phyloP scores from a whole-genome alignment of 2,888 invertebrate genomes.

The Noctua pronuba region DNA sequence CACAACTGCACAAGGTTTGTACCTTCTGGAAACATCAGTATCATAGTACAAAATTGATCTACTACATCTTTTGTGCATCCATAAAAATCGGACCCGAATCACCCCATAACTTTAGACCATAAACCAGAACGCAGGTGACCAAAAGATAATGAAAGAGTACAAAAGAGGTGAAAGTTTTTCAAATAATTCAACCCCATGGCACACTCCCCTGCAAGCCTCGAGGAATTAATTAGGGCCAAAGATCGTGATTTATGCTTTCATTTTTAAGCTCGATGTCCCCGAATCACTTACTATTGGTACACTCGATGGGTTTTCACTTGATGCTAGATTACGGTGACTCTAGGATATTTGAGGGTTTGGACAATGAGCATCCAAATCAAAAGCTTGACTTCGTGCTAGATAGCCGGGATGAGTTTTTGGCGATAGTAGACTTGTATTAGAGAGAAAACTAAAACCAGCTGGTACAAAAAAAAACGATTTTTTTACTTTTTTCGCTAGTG shows the following conservation, averaged over 20 bases:
- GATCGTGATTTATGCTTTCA: constrained; percentile 90
- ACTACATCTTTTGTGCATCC: background rate
- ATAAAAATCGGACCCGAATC: constrained; percentile 1
- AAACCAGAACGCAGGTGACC: constrained; percentile 77
- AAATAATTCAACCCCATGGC: constrained; percentile 82
- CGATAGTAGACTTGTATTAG: background rate
- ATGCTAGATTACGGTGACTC: background rate
- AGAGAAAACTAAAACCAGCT: no score
- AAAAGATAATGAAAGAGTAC: constrained; percentile 79
- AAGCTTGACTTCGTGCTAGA: background rate
- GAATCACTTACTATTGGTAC: constrained; percentile 62
- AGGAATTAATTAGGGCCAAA: constrained; percentile 90
- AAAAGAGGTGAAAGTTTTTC: constrained; percentile 84
- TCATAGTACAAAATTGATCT: background rate
- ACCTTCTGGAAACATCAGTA: background rate
- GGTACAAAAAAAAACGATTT: no score
- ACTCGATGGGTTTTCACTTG: constrained; percentile 59
- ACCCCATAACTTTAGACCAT: constrained; percentile 51
- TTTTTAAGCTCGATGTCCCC: constrained; percentile 88
- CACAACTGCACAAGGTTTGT: background rate
- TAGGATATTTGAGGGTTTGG: background rate
- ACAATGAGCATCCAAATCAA: background rate
- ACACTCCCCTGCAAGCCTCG: constrained; percentile 80
- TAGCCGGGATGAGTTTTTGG: background rate
- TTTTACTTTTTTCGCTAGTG: no score